phyloP scores from a whole-genome alignment of 2,888 invertebrate species.

The Dynastes grantii region DNA sequence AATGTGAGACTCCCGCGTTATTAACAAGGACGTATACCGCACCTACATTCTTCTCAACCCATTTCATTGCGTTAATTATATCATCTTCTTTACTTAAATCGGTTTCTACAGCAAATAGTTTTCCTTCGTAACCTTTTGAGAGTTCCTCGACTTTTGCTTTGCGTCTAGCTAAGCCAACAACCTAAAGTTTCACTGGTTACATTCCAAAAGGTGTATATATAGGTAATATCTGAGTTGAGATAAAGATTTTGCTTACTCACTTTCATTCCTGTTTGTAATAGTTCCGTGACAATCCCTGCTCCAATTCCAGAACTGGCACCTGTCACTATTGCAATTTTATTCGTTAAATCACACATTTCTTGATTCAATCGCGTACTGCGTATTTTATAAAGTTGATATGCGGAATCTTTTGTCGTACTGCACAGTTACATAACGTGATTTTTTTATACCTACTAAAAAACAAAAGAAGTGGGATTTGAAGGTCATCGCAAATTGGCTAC shows the following conservation, averaged over 20 bases:
- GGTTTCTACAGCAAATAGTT: slow-evolving; percentile 46
- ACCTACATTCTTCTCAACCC: slow-evolving; percentile 49
- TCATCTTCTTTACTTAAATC: slow-evolving; percentile 51
- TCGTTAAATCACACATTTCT: slow-evolving; percentile 12
- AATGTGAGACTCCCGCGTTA: slow-evolving; percentile 47
- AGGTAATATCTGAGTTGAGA: too few relatives aligned
- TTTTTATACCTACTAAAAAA: too few relatives aligned
- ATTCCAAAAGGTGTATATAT: neutral
- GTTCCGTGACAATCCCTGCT: neutral
- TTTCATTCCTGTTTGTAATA: slow-evolving; percentile 18
- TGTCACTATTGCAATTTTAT: slow-evolving; percentile 32
- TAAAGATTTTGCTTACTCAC: neutral
- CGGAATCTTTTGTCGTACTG: too few relatives aligned
- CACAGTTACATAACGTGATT: too few relatives aligned
- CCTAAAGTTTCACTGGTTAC: slow-evolving; percentile 3
- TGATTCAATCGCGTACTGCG: too few relatives aligned
- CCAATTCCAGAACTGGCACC: slow-evolving; percentile 44
- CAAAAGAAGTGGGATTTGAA: too few relatives aligned
- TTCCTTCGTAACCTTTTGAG: slow-evolving; percentile 50
- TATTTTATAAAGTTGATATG: too few relatives aligned
- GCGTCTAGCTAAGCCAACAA: slow-evolving; percentile 38
- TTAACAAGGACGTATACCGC: slow-evolving; percentile 52
- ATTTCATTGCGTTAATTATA: slow-evolving; percentile 49
- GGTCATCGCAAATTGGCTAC: too few relatives aligned
- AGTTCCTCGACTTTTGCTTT: slow-evolving; percentile 16